phyloP scores from a whole-genome alignment of 2,797 vertebrate species.

The Melanotaenia pygmaea region DNA sequence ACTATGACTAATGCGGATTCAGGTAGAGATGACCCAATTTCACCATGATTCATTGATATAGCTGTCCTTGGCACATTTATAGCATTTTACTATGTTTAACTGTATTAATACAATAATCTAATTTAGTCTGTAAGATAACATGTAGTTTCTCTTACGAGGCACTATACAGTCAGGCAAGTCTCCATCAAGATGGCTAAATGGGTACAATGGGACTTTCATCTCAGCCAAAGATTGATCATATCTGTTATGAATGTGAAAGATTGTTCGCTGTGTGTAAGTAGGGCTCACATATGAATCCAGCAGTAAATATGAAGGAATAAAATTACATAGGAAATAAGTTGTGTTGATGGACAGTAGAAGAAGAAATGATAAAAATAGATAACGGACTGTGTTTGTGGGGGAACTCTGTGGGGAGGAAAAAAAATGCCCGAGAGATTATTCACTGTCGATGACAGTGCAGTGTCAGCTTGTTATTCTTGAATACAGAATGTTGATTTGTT shows the following conservation, averaged over 20 bases:
- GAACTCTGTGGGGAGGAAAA: conserved; percentile 54
- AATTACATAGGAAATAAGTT: conserved; percentile 10
- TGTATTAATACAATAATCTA: not conserved
- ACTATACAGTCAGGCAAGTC: not conserved
- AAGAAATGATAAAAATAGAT: conserved; percentile 37
- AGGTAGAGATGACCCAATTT: conserved; percentile 37
- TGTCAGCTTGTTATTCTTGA: conserved; percentile 74
- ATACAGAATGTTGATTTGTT: conserved; percentile 57
- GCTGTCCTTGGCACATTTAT: conserved; percentile 4
- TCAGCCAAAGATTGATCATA: conserved; percentile 4
- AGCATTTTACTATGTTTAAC: not conserved
- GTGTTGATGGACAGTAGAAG: conserved; percentile 5
- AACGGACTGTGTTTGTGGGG: conserved; percentile 28
- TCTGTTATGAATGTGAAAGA: conserved; percentile 7
- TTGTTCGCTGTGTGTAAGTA: conserved; percentile 7
- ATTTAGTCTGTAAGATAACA: not conserved
- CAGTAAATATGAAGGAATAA: conserved; percentile 13
- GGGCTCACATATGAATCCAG: not conserved
- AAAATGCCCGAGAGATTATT: conserved; percentile 60
- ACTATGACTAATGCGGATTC: conserved; percentile 52
- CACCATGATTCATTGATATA: conserved; percentile 10
- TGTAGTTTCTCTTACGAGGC: not conserved
- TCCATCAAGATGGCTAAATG: not conserved
- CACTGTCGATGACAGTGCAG: conserved; percentile 51
- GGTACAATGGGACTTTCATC: not conserved